Base-by-base conservation (phyloP, 2,113 vertebrate genomes). In the Ramphastos sulfuratus region DNA sequence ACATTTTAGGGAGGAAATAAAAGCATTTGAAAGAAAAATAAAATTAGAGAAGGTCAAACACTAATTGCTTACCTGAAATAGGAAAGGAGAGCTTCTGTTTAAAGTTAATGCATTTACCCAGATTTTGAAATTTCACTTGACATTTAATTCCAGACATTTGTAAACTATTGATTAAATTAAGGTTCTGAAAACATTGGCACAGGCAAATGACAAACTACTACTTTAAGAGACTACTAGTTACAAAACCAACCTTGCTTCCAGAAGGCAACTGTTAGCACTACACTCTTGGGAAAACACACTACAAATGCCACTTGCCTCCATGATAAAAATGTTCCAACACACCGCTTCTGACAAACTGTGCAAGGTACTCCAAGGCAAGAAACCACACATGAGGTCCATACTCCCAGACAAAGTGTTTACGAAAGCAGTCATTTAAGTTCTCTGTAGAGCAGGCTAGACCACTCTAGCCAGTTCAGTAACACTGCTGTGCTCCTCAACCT, bases 61-160 rank as follows among this genome's bases (percentile, higher is more conserved):
- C 17, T 85, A 87, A 79, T 73, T 79, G 9, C 52, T 95, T 76
- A 63, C 30, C 46, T 70, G 55, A 30, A 85, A 87, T 7, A 73
- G 39, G 39, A 85, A 94, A 87, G 9, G 50, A 85, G 46, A 94
- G 20, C 27, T 89, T 87, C 78, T 70, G 17, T 87, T 89, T 89
- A 44, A 91, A 80, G 50, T 35, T 83, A 88, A 90, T 83, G 52
- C 56, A 55, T 81, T 88, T 80, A 95, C 20, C 6, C 11, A 69
- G 82, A 89, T 94, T 95, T 79, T 95, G 64, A 89, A 87, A 77
- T 89, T 91, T 82, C 82, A 70, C 85, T 82, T 96, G 82, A 89
- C 72, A 80, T 87, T 82, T 87, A 58, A 85, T 80, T 87, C 39
- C 72, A 91, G 35, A 12, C 42, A 59, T 76, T 91, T 85, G 64